Evolutionary conservation across 2,797 vertebrate genomes (phyloP).

Genomic region (Antennarius maculatus): DNA sequence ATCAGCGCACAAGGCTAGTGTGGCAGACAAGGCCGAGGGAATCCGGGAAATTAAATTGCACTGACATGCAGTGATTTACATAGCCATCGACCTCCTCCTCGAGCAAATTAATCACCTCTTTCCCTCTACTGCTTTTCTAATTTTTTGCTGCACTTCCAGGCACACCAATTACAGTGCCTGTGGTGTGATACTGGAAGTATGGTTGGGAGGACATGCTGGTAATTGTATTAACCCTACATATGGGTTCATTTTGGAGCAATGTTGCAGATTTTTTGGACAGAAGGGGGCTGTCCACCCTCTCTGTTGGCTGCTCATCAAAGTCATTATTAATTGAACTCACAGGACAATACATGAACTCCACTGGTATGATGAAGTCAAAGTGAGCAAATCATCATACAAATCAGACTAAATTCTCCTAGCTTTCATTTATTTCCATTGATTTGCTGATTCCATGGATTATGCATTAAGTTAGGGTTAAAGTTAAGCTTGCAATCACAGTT

Average conservation of each 20-base stretch:
- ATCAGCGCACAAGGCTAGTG: conserved; percentile 61
- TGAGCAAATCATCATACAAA: conserved; percentile 55
- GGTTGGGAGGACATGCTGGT: conserved; percentile 70
- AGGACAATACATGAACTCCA: conserved; percentile 59
- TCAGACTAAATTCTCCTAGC: neutral
- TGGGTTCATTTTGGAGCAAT: conserved; percentile 59
- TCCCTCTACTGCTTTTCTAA: conserved; percentile 64
- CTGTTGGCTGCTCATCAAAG: conserved; percentile 68
- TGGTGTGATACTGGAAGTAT: conserved; percentile 66
- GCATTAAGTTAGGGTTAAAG: neutral
- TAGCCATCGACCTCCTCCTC: conserved; percentile 70
- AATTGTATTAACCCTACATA: conserved; percentile 74
- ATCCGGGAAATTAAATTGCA: conserved; percentile 74
- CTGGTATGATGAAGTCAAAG: conserved; percentile 56
- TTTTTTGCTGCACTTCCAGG: conserved; percentile 62
- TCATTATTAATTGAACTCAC: conserved; percentile 72
- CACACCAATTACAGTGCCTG: conserved; percentile 74
- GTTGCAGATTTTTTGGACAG: conserved; percentile 66
- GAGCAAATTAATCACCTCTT: conserved; percentile 76
- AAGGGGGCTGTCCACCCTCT: conserved; percentile 66
- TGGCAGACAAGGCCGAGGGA: conserved; percentile 69
- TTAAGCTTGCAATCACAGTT: neutral
- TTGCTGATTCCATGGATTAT: conserved; percentile 17
- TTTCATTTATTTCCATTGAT: conserved; percentile 14
- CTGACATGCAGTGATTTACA: conserved; percentile 77